Evolutionary conservation across 1,140 invertebrate species (phyloP).

Genomic region (Maconellicoccus hirsutus): DNA sequence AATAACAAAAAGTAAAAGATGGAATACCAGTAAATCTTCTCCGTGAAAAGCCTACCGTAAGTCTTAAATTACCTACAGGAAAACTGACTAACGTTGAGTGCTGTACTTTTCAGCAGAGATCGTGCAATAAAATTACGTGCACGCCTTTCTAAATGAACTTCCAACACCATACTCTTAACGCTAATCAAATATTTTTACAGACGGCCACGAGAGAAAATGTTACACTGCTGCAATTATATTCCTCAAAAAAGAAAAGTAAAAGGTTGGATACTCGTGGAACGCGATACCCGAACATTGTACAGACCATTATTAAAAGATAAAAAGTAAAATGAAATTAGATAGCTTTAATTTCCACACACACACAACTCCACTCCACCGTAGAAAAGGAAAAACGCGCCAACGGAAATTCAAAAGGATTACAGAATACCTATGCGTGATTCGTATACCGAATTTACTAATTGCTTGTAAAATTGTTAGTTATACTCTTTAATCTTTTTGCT

Average conservation of each 20-base stretch:
- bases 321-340: background rate
- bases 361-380: background rate
- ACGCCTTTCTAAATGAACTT: background rate
- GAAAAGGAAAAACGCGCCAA: background rate
- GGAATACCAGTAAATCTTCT: background rate
- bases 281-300: background rate
- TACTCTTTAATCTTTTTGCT: too few relatives aligned
- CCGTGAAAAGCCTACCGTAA: background rate
- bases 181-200: conserved; percentile 6
- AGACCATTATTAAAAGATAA: background rate
- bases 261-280: background rate
- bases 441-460: background rate
- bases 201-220: background rate
- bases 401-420: background rate
- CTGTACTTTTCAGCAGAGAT: background rate
- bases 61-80: background rate
- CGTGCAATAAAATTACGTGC: background rate
- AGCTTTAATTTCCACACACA: conserved; percentile 1
- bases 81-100: background rate
- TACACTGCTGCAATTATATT: background rate
- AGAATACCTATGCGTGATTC: background rate
- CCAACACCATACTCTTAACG: background rate
- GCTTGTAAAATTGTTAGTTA: background rate
- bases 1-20: background rate
- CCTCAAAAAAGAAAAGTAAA: background rate